Evolutionary conservation across 2,888 invertebrate genomes (phyloP), one percentile per base, ranked within the genome.

Genomic region (Theretra japonica): DNA sequence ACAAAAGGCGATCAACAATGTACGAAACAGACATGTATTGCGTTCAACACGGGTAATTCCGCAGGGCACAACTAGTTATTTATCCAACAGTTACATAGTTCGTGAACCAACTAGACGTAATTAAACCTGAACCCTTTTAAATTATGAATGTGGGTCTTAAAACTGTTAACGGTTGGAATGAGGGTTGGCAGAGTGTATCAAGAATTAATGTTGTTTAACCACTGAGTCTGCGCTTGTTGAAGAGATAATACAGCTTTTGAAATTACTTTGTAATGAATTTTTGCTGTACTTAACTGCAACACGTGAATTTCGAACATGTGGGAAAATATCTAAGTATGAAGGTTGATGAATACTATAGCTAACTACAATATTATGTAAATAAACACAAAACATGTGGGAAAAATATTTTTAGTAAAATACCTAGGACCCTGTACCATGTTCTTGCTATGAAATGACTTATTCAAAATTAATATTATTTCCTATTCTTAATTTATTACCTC

Each of bases 141-240:
- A 65, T 65, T 65, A 65, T 41, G 17, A 8, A 65, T 65, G 62
- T 41, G 62, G 62, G 41, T 41, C 5, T 65, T 15, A 65, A 15
- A 15, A 41, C 23, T 41, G 41, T 65, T 11, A 7, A 30, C 19
- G 30, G 59, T 60, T 60, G 30, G 25, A 33, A 59, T 59, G 25
- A 41, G 41, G 17, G 28, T 19, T 59, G 59, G 25, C 28, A 11
- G 17, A 65, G 62, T 41, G 4, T 17, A 65, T 65, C 23, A 65
- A 65, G 21, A 41, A 65, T 65, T n/a, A 21, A 65, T 23, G 41
- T 11, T 41, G 23, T 7, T 30, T 19, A 60, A 60, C 28, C n/a
- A 23, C 21, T 30, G n/a, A 21, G 33, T n/a, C 7, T 28, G 8
- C 2, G 28, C 19, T 30, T 60, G 5, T 19, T 19, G 5, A 60